These are phyloP conservation scores for Siniperca knerii DNA, from an alignment of 2,113 vertebrate genomes.

Conservation along the genomic window DNA sequence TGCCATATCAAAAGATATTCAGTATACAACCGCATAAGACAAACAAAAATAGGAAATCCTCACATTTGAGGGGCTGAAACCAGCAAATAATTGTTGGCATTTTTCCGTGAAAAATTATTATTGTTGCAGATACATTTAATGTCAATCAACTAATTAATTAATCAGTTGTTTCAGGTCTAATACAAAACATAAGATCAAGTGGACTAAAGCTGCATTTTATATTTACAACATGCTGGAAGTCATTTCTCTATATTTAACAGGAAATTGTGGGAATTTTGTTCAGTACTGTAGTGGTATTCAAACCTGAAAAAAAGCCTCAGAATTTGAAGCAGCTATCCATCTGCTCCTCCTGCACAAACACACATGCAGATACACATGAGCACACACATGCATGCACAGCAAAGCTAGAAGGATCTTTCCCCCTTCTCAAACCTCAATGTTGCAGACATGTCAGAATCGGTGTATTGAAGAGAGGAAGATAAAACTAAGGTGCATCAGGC, in stretches of 20 bases:
- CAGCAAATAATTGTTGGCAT: background rate
- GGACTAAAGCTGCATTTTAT: background rate
- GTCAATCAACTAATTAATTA: background rate
- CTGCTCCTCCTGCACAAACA: constrained; percentile 22
- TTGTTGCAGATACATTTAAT: background rate
- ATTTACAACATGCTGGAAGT: background rate
- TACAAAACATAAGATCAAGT: background rate
- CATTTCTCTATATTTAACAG: background rate
- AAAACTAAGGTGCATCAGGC: constrained; percentile 47
- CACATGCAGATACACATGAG: constrained; percentile 17
- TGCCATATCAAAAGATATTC: background rate
- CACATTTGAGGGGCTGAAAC: background rate
- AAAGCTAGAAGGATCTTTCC: background rate
- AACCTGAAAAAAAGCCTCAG: background rate
- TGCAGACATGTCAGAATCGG: constrained; percentile 36
- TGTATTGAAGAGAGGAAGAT: constrained; percentile 28
- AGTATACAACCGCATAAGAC: background rate
- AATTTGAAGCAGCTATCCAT: constrained; percentile 24
- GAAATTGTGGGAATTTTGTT: background rate
- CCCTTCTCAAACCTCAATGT: constrained; percentile 34
- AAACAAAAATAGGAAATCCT: background rate
- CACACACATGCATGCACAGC: constrained; percentile 15
- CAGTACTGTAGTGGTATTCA: background rate
- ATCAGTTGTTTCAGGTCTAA: background rate
- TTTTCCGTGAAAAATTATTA: no score